Evolutionary conservation across 2,797 vertebrate species (phyloP).

Genomic region (Lutjanus campechanus): DNA sequence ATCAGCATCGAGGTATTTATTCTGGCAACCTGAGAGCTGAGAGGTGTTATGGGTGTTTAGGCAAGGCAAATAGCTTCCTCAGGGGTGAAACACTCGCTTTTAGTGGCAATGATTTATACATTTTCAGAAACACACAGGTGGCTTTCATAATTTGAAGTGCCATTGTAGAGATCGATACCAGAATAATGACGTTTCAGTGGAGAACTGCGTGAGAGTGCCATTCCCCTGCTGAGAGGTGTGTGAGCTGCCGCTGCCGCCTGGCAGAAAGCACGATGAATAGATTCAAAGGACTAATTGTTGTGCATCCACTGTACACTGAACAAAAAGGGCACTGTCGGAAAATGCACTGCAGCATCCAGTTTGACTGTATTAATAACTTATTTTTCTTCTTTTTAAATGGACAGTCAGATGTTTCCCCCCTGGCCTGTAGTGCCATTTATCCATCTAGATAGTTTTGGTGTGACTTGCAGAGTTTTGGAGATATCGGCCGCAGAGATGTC

Average conservation of each 20-base stretch:
- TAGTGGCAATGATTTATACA: conserved; percentile 43
- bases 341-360: background rate
- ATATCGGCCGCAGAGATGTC: too few species aligned
- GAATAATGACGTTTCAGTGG: conserved; percentile 44
- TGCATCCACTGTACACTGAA: conserved; percentile 1
- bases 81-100: conserved; percentile 1
- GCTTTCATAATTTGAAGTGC: conserved; percentile 41
- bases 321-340: background rate
- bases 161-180: conserved; percentile 31
- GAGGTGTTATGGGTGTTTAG: conserved; percentile 6
- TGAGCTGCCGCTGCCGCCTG: conserved; percentile 18
- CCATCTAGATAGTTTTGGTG: too few species aligned
- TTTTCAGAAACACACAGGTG: conserved; percentile 44
- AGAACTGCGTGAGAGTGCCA: conserved; percentile 22
- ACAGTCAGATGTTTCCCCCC: too few species aligned
- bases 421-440: too few species aligned
- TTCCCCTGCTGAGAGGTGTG: conserved; percentile 37
- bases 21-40: conserved; percentile 10
- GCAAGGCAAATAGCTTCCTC: conserved; percentile 17
- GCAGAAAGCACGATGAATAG: conserved; percentile 25
- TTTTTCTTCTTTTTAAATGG: background rate
- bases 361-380: background rate
- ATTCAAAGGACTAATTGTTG: conserved; percentile 32
- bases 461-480: too few species aligned
- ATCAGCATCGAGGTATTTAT: conserved; percentile 21